Percentiles rank a stretch among this genome's conserved stretches.
These are phyloP conservation scores for Scelioninae gen. 1 DNA, from an alignment of 2,888 invertebrate genomes.

Conservation along the genomic window DNA sequence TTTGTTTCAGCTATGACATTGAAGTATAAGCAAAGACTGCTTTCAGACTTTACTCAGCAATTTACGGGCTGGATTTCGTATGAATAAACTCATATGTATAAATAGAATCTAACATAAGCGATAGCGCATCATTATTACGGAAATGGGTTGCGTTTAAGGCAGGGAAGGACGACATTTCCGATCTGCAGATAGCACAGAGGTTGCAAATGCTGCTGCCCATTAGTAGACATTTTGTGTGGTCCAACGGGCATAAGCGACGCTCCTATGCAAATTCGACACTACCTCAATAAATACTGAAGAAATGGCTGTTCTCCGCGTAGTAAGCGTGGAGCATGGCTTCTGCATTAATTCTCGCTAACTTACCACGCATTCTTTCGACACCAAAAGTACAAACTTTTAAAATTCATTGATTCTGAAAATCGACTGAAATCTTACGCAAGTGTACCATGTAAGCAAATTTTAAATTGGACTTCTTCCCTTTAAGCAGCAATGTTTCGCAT, in stretches of 20 bases:
- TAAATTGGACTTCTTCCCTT: neutral
- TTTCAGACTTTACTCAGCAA: constrained; percentile 15
- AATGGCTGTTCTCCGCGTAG: constrained; percentile 75
- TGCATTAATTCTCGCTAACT: constrained; percentile 78
- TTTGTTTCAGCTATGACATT: constrained; percentile 49
- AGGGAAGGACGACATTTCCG: constrained; percentile 76
- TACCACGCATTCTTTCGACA: constrained; percentile 71
- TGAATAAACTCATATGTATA: constrained; percentile 63
- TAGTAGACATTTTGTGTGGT: constrained; percentile 84
- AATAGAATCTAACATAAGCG: constrained; percentile 56
- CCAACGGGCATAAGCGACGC: constrained; percentile 78
- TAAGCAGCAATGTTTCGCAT: neutral
- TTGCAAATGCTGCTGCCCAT: constrained; percentile 76
- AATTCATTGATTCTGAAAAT: constrained; percentile 56
- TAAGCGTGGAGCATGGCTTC: constrained; percentile 75
- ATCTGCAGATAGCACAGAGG: constrained; percentile 74
- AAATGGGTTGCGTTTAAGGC: constrained; percentile 58
- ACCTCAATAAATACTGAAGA: constrained; percentile 83
- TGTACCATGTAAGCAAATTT: neutral
- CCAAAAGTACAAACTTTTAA: constrained; percentile 54
- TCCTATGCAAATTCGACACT: constrained; percentile 82
- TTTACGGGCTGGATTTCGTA: constrained; percentile 32
- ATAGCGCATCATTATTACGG: constrained; percentile 68
- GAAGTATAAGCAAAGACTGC: constrained; percentile 22
- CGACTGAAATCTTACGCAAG: constrained; percentile 17